A percentile compares a stretch with the other conserved stretches of the same genome.
phyloP scores from a whole-genome alignment of 2,797 vertebrate genomes.

The Schizopygopsis malacanthus region DNA sequence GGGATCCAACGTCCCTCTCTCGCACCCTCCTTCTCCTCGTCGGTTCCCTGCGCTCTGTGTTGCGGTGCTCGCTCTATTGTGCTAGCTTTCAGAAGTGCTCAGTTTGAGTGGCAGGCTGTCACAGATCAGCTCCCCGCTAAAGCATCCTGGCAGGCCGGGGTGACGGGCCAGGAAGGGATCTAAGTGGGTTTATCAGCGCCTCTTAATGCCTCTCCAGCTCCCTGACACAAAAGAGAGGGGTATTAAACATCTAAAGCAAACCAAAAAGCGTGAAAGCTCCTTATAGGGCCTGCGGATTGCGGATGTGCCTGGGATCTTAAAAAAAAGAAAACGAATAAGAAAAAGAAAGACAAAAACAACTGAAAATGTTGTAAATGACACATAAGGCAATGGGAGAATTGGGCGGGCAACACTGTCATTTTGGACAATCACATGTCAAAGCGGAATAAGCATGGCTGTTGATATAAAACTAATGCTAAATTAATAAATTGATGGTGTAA shows the following conservation, averaged over 20 bases:
- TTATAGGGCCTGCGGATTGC: conserved; percentile 96
- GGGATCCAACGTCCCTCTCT: conserved; percentile 49
- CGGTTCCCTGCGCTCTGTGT: conserved; percentile 80
- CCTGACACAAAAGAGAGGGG: conserved; percentile 99
- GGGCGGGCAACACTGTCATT: background rate
- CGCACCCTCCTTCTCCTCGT: conserved; percentile 77
- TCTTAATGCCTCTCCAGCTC: conserved; percentile 98
- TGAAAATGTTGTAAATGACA: conserved; percentile 4
- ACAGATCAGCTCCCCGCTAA: conserved; percentile 99
- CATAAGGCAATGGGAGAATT: background rate
- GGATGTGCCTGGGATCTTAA: conserved; percentile 99
- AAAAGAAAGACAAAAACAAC: conserved; percentile 33
- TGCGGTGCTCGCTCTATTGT: conserved; percentile 93
- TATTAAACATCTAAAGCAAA: conserved; percentile 99
- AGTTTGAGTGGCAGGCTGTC: conserved; percentile 99
- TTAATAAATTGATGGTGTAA: background rate
- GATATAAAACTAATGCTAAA: background rate
- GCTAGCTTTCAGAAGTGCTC: conserved; percentile 98
- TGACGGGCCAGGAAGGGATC: conserved; percentile 99
- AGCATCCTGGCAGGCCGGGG: conserved; percentile 97
- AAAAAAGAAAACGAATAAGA: conserved; percentile 72
- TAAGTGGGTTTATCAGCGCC: conserved; percentile 99
- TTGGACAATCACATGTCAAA: background rate
- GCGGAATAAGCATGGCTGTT: conserved; percentile 4
- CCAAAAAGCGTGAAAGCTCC: conserved; percentile 99